Evolutionary conservation across 2,797 vertebrate species (phyloP), one percentile per base, ranked within the genome.

Genomic region (Spinus olivaceus): DNA sequence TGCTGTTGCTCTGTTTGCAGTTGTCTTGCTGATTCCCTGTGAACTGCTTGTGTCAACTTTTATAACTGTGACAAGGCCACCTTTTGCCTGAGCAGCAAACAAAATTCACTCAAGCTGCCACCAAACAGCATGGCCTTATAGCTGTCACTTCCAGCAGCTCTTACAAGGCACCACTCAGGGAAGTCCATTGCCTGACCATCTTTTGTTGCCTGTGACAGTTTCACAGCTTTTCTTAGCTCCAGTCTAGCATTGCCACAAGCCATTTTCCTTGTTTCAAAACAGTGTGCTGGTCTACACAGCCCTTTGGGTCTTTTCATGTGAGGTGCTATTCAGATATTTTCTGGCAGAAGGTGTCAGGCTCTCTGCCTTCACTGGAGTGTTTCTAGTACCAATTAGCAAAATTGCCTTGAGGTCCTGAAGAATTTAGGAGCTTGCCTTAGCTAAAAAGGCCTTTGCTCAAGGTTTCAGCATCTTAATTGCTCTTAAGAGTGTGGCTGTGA

Each of bases 211-310:
- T 81, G 65, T 35, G 60, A 71, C 57, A 78, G 44, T 33, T 91
- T 81, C 87, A 89, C 81, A 92, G 79, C 63, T 94, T 87, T 81
- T 17, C 74, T 91, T 72, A 81, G 63, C 57, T 78, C 81, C 50
- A 71, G 73, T 12, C 78, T 54, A 66, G 79, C 81, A 74, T 44
- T 74, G 73, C 66, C 73, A 92, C 49, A 18, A 88, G 63, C 61
- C 44, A 53, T 74, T 70, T 89, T 49, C 49, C 51, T 65, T 69
- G 28, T 67, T 81, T 81, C 64, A 47, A 63, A 92, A 12, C 41
- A 63, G 22, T 2, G 5, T 51, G 61, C 14, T 28, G 10, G 20
- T 35, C 16, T 23, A 14, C 13, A 39, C 37, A 56, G 53, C 30
- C 57, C 61, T 74, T 30, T 6, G 54, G 56, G 44, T 41, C 39